A percentile compares a stretch with the other conserved stretches of the same genome.
Evolutionary conservation across 2,888 invertebrate species (phyloP).

Genomic region (Lasioglossum calceatum): DNA sequence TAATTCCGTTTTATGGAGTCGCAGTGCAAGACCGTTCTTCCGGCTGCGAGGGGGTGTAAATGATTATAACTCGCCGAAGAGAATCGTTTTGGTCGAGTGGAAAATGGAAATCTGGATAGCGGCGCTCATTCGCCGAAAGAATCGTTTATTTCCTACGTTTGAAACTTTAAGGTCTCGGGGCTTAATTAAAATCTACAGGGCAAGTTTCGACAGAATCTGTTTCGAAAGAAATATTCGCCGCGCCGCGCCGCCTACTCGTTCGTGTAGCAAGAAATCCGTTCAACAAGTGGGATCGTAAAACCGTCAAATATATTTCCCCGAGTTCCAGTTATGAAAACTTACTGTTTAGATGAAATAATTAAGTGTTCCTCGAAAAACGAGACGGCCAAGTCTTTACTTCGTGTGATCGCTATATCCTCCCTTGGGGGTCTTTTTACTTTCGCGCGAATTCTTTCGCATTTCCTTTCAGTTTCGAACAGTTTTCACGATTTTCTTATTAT

Average conservation of each 20-base stretch:
- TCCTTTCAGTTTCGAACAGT: background rate
- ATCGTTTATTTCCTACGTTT: conserved; percentile 59
- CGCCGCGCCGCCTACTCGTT: conserved; percentile 15
- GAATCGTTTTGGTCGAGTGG: conserved; percentile 24
- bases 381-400: background rate
- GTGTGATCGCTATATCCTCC: background rate
- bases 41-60: conserved; percentile 8
- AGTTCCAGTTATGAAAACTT: conserved; percentile 45
- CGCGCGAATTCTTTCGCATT: background rate
- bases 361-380: background rate
- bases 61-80: conserved; percentile 13
- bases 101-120: conserved; percentile 33
- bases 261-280: conserved; percentile 56
- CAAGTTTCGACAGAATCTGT: conserved; percentile 59
- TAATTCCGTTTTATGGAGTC: background rate
- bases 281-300: conserved; percentile 68
- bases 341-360: conserved; percentile 30
- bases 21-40: background rate
- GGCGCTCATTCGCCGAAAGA: conserved; percentile 48
- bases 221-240: conserved; percentile 49
- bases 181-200: conserved; percentile 68
- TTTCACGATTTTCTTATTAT: background rate
- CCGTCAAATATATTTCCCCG: conserved; percentile 57
- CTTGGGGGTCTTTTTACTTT: background rate
- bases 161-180: conserved; percentile 60